phyloP scores from a whole-genome alignment of 2,888 invertebrate species.

The Aleiodes alternator region DNA sequence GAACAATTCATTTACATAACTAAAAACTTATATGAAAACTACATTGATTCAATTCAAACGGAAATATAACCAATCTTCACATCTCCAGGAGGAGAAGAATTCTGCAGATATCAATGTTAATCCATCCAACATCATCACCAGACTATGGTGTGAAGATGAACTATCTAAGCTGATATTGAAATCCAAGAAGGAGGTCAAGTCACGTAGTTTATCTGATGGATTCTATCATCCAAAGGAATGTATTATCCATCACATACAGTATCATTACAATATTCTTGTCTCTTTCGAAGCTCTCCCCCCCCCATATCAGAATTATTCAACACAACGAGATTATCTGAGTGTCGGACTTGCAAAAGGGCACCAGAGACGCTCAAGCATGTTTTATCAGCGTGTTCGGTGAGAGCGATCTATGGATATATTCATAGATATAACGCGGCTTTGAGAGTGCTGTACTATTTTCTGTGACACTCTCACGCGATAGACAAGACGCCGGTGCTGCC shows the following conservation, averaged over 20 bases:
- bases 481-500: too few species aligned
- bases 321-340: constrained; percentile 14
- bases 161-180: constrained; percentile 2
- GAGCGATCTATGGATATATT: too few species aligned
- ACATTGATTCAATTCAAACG: neutral
- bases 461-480: too few species aligned
- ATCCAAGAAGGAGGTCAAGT: constrained; percentile 4
- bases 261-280: neutral
- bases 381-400: too few species aligned
- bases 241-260: constrained; percentile 12
- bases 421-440: too few species aligned
- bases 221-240: constrained; percentile 11
- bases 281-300: neutral
- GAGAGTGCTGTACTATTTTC: too few species aligned
- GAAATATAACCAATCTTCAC: neutral
- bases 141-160: neutral
- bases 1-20: too few species aligned
- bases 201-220: neutral
- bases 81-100: neutral
- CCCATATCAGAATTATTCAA: neutral
- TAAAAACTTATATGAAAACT: neutral
- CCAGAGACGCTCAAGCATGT: too few species aligned
- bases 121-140: constrained; percentile 1
- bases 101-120: constrained; percentile 9
- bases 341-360: too few species aligned